phyloP scores from a whole-genome alignment of 1,140 invertebrate species.

The Hylaeus anthracinus region DNA sequence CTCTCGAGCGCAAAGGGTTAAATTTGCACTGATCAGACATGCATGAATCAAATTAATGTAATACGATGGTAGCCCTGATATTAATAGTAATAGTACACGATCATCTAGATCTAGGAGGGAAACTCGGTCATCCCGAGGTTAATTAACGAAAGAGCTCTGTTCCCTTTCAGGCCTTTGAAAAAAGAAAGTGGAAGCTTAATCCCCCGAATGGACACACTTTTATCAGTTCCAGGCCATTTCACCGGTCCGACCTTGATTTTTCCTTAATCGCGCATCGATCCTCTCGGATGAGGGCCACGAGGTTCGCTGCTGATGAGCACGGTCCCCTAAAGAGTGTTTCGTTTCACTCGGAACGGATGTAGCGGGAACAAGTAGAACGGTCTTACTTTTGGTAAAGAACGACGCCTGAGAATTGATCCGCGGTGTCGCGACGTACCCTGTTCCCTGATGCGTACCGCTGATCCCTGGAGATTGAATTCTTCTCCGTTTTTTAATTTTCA shows the following conservation, averaged over 20 bases:
- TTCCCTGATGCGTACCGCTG: background rate
- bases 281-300: background rate
- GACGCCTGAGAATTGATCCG: slow-evolving; percentile 40
- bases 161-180: too few species aligned
- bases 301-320: slow-evolving; percentile 4
- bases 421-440: background rate
- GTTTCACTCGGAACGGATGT: background rate
- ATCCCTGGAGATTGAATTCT: slow-evolving; percentile 33
- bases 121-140: background rate
- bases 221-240: slow-evolving; percentile 43
- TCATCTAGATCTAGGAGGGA: too few species aligned
- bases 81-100: too few species aligned
- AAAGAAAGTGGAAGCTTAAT: background rate
- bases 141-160: slow-evolving; percentile 21
- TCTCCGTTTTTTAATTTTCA: slow-evolving; percentile 30
- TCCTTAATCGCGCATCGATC: slow-evolving; percentile 33
- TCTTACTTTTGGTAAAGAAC: slow-evolving; percentile 31
- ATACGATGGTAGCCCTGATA: too few species aligned
- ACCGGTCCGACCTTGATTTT: slow-evolving; percentile 27
- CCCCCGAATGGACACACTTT: slow-evolving; percentile 31
- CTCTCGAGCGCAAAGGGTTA: too few species aligned
- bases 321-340: too few species aligned
- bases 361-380: slow-evolving; percentile 45
- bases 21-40: too few species aligned
- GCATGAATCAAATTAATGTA: too few species aligned